These are phyloP conservation scores for Cenopis cana DNA, from an alignment of 2,888 invertebrate genomes.

Conservation along the genomic window DNA sequence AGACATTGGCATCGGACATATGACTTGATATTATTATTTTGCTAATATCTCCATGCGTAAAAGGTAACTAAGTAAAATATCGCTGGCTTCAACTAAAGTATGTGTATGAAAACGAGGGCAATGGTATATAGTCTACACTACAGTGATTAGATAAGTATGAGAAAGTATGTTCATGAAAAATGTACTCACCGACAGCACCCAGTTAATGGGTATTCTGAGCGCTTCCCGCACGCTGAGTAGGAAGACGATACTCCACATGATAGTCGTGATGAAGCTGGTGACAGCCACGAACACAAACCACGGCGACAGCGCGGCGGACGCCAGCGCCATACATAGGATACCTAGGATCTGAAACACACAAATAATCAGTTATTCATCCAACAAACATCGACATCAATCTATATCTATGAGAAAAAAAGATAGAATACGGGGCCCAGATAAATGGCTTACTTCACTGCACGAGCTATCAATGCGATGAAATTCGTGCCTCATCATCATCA, in stretches of 20 bases:
- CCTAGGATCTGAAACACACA: constrained; percentile 88
- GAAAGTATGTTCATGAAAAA: background rate
- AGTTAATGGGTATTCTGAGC: constrained; percentile 91
- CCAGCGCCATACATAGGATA: constrained; percentile 93
- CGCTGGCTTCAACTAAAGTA: background rate
- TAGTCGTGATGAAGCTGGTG: constrained; percentile 91
- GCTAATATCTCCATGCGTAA: too few relatives aligned
- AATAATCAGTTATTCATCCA: background rate
- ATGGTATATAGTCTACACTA: background rate
- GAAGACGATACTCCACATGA: constrained; percentile 93
- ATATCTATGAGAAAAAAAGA: too few relatives aligned
- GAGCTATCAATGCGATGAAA: too few relatives aligned
- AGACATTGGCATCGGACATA: too few relatives aligned
- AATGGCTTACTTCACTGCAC: too few relatives aligned
- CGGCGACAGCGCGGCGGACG: constrained; percentile 89
- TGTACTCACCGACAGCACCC: constrained; percentile 91
- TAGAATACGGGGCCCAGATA: too few relatives aligned
- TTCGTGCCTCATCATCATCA: too few relatives aligned
- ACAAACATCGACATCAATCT: too few relatives aligned
- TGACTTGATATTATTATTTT: too few relatives aligned
- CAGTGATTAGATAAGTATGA: constrained; percentile 4
- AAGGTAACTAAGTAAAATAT: too few relatives aligned
- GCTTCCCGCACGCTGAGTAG: constrained; percentile 92
- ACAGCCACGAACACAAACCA: constrained; percentile 95
- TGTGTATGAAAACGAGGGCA: background rate